A percentile compares a stretch with the other conserved stretches of the same genome.
Evolutionary conservation across 2,888 invertebrate genomes (phyloP).

Genomic region (Tridacna crocea): DNA sequence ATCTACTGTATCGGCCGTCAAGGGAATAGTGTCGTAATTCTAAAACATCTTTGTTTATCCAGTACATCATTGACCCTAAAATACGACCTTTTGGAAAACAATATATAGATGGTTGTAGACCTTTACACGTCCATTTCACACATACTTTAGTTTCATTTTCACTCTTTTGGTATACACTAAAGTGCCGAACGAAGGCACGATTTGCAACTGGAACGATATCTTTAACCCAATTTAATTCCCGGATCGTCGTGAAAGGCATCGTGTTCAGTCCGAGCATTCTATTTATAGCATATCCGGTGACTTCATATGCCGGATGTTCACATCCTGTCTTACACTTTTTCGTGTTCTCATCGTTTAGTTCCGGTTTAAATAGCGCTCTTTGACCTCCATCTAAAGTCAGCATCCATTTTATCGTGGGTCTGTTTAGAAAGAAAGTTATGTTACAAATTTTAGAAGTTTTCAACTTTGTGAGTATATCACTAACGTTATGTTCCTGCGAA

Average conservation of each 20-base stretch:
- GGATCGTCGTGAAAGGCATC: slow-evolving; percentile 17
- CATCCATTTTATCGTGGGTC: slow-evolving; percentile 12
- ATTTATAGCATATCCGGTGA: slow-evolving; percentile 15
- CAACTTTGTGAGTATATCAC: not conserved
- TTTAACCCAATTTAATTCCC: not conserved
- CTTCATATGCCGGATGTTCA: slow-evolving; percentile 17
- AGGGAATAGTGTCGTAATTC: slow-evolving; percentile 1
- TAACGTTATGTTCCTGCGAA: not conserved
- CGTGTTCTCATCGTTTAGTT: not conserved
- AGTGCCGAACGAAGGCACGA: not conserved
- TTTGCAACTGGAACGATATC: slow-evolving; percentile 1
- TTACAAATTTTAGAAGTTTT: slow-evolving; percentile 1
- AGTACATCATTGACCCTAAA: slow-evolving; percentile 5
- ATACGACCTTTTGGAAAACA: slow-evolving; percentile 5
- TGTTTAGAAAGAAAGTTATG: slow-evolving; percentile 1
- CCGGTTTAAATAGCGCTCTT: slow-evolving; percentile 7
- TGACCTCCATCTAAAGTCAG: slow-evolving; percentile 15
- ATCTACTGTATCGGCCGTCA: not conserved
- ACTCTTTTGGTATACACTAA: not conserved
- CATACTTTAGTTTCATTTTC: not conserved
- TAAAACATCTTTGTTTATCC: slow-evolving; percentile 11
- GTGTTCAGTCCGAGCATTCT: slow-evolving; percentile 22
- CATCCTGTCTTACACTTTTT: not conserved
- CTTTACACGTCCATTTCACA: slow-evolving; percentile 5
- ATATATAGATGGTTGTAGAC: not conserved